Evolutionary conservation across 2,888 invertebrate genomes (phyloP).

Genomic region (Drosophila cracens): DNA sequence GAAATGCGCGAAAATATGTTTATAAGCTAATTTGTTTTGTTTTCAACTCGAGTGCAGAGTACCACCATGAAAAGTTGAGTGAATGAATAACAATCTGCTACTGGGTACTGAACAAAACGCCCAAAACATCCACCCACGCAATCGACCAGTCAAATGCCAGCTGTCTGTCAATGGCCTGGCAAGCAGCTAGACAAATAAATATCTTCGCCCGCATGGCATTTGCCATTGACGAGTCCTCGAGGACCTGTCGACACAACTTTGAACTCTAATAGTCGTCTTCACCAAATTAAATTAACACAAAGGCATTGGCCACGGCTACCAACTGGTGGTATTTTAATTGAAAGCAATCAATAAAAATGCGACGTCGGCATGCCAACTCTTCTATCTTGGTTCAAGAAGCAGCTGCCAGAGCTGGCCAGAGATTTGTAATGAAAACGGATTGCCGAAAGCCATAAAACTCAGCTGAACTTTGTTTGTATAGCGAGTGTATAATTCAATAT

Average conservation of each 20-base stretch:
- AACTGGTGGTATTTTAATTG: slow-evolving; percentile 73
- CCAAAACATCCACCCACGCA: neutral
- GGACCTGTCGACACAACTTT: slow-evolving; percentile 64
- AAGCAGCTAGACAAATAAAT: slow-evolving; percentile 29
- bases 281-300: slow-evolving; percentile 75
- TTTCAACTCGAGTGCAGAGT: slow-evolving; percentile 20
- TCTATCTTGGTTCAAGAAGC: neutral
- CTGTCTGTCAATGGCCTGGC: slow-evolving; percentile 48
- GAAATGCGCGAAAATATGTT: slow-evolving; percentile 57
- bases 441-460: slow-evolving; percentile 7
- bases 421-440: slow-evolving; percentile 15
- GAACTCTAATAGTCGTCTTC: slow-evolving; percentile 54
- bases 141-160: slow-evolving; percentile 22
- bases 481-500: neutral
- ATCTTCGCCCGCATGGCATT: slow-evolving; percentile 49
- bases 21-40: slow-evolving; percentile 56
- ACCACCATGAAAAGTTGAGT: slow-evolving; percentile 41
- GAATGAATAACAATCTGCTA: slow-evolving; percentile 46
- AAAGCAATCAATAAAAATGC: slow-evolving; percentile 68
- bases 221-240: slow-evolving; percentile 38
- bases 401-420: slow-evolving; percentile 14
- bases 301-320: slow-evolving; percentile 56
- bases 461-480: neutral
- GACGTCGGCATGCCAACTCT: slow-evolving; percentile 22
- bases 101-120: neutral